Conservation (phyloP, 2,797 vertebrate species). For the Kryptolebias ocellatus region DNA sequence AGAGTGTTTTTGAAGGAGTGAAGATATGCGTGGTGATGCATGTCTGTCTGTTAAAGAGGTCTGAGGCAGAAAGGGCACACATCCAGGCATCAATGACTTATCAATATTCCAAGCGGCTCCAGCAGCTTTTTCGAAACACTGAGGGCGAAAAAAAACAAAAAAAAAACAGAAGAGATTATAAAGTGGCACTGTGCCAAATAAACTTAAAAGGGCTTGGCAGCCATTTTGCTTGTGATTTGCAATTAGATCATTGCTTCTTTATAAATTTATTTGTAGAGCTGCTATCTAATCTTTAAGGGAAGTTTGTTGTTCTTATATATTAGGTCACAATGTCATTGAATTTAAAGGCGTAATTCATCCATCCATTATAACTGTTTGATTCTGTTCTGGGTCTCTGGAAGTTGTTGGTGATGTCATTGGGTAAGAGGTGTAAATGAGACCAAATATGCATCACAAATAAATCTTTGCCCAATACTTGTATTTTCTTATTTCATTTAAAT, state of each 20-base stretch:
- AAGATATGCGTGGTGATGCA: constrained; percentile 49
- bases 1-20: constrained; percentile 27
- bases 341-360: no score
- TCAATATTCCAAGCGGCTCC: constrained; percentile 54
- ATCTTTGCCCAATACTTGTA: no score
- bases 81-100: constrained; percentile 32
- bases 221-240: constrained; percentile 45
- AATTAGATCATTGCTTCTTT: constrained; percentile 46
- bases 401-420: no score
- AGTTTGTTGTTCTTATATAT: neutral
- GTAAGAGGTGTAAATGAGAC: no score
- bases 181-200: constrained; percentile 53
- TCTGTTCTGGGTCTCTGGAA: no score
- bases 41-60: constrained; percentile 44
- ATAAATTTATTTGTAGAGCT: constrained; percentile 49
- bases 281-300: neutral
- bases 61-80: constrained; percentile 23
- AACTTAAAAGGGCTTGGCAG: constrained; percentile 49
- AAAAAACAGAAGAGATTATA: constrained; percentile 42
- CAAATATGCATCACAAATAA: no score
- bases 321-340: no score
- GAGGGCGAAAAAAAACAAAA: neutral
- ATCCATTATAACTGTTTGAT: no score
- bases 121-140: constrained; percentile 43
- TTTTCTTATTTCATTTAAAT: no score